Percentiles rank a stretch among this genome's conserved stretches.
Conservation (phyloP, 92 coral and sea anemone genomes). For the Plumapathes pennacea region DNA sequence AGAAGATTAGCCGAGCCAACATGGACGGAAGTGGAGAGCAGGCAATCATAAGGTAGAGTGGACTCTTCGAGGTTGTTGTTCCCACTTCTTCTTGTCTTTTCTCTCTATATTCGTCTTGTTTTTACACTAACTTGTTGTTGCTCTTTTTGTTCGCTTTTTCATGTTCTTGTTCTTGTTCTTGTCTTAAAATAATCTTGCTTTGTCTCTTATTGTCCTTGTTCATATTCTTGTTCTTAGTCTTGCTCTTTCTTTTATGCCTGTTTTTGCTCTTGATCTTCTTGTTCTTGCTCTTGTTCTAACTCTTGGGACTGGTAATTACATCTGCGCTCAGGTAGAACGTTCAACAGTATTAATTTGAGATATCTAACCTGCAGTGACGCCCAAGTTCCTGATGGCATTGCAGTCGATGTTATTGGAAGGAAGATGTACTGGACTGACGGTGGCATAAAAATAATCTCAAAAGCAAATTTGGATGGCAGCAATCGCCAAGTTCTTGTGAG, state of each 20-base stretch:
- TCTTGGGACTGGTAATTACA: background rate
- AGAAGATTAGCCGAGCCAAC: slow-evolving; percentile 60
- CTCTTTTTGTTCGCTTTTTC: too few relatives aligned
- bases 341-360: background rate
- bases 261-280: too few relatives aligned
- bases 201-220: background rate
- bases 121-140: too few relatives aligned
- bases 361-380: slow-evolving; percentile 10
- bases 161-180: too few relatives aligned
- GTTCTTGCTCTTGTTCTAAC: too few relatives aligned
- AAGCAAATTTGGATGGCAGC: slow-evolving; percentile 63
- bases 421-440: slow-evolving; percentile 75
- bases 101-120: too few relatives aligned
- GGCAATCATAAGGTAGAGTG: slow-evolving; percentile 57
- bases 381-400: slow-evolving; percentile 62
- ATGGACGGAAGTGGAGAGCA: slow-evolving; percentile 68
- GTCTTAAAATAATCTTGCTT: background rate
- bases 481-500: slow-evolving; percentile 21
- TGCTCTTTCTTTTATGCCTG: too few relatives aligned
- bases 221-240: background rate
- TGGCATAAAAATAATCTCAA: slow-evolving; percentile 29
- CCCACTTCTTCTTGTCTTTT: too few relatives aligned
- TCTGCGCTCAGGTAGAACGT: background rate
- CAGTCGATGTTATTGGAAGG: slow-evolving; percentile 56
- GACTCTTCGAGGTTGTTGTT: too few relatives aligned